Percentiles rank a stretch among this genome's conserved stretches.
Evolutionary conservation across 2,797 vertebrate species (phyloP).

Genomic region (Synanceia verrucosa): DNA sequence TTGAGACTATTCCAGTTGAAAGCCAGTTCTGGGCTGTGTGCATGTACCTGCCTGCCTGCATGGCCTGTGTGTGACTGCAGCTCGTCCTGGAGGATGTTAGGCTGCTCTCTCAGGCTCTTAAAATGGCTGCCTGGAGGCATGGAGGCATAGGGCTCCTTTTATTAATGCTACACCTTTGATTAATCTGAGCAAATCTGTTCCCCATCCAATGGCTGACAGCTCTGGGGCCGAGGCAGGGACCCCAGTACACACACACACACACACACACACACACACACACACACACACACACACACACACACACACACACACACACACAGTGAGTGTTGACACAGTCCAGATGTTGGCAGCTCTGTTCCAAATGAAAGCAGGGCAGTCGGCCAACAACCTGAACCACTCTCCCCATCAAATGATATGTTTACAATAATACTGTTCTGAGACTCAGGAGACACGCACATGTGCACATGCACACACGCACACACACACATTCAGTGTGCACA

Average conservation of each 20-base stretch:
- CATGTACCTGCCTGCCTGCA: slow-evolving; percentile 11
- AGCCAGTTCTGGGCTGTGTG: not conserved
- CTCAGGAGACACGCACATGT: slow-evolving; percentile 70
- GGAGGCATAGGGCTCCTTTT: slow-evolving; percentile 67
- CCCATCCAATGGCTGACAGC: slow-evolving; percentile 80
- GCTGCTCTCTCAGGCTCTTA: slow-evolving; percentile 64
- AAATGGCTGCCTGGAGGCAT: slow-evolving; percentile 68
- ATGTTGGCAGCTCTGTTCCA: slow-evolving; percentile 85
- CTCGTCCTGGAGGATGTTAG: slow-evolving; percentile 47
- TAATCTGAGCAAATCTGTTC: slow-evolving; percentile 85
- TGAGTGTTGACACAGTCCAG: slow-evolving; percentile 87
- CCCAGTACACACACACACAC: slow-evolving; percentile 41
- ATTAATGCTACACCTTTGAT: slow-evolving; percentile 84
- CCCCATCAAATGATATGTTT: slow-evolving; percentile 87
- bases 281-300: slow-evolving; percentile 18
- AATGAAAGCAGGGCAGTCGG: slow-evolving; percentile 83
- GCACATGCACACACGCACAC: slow-evolving; percentile 25
- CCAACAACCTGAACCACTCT: slow-evolving; percentile 86
- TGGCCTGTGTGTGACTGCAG: slow-evolving; percentile 29
- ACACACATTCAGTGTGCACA: not conserved
- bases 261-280: slow-evolving; percentile 33
- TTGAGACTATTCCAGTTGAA: not conserved
- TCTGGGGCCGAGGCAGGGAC: slow-evolving; percentile 66
- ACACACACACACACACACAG: slow-evolving; percentile 62
- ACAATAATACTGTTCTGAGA: slow-evolving; percentile 83